Percentiles rank a stretch among this genome's conserved stretches.
phyloP scores from a whole-genome alignment of 2,888 invertebrate genomes.

The Xanthorhoe spadicearia region DNA sequence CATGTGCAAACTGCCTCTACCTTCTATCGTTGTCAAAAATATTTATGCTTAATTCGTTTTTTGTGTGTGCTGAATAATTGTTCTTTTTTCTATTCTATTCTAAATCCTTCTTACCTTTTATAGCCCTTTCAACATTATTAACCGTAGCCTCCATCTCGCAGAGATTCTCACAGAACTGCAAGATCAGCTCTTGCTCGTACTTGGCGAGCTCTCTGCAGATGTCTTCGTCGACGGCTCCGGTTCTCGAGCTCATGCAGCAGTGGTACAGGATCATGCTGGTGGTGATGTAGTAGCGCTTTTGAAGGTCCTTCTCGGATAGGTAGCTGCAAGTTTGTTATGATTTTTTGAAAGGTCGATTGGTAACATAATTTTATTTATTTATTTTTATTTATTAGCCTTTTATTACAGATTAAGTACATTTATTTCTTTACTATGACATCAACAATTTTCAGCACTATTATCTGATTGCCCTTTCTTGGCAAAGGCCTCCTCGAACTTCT shows the following conservation, averaged over 20 bases:
- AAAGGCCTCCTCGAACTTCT: too few species aligned
- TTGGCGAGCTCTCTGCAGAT: constrained; percentile 55
- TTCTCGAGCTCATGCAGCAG: constrained; percentile 59
- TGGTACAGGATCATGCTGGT: constrained; percentile 61
- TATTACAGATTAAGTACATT: too few species aligned
- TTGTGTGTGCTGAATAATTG: not conserved
- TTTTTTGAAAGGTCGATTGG: not conserved
- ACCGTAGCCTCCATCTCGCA: constrained; percentile 62
- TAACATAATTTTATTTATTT: too few species aligned
- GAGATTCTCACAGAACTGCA: constrained; percentile 65
- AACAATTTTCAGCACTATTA: too few species aligned
- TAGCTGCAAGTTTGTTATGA: constrained; percentile 45
- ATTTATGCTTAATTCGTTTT: too few species aligned
- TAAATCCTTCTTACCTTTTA: constrained; percentile 49
- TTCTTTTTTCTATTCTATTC: not conserved
- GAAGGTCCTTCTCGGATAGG: constrained; percentile 50
- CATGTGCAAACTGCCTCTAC: too few species aligned
- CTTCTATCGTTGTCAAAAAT: too few species aligned
- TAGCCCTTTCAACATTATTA: constrained; percentile 61
- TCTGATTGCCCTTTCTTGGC: too few species aligned
- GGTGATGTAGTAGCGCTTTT: constrained; percentile 60
- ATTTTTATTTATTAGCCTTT: too few species aligned
- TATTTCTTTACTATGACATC: too few species aligned
- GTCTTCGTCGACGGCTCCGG: constrained; percentile 58
- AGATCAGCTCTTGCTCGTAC: constrained; percentile 60